These are phyloP conservation scores for Babyrousa celebensis DNA, from an alignment of 2,797 vertebrate genomes.

Conservation along the genomic window DNA sequence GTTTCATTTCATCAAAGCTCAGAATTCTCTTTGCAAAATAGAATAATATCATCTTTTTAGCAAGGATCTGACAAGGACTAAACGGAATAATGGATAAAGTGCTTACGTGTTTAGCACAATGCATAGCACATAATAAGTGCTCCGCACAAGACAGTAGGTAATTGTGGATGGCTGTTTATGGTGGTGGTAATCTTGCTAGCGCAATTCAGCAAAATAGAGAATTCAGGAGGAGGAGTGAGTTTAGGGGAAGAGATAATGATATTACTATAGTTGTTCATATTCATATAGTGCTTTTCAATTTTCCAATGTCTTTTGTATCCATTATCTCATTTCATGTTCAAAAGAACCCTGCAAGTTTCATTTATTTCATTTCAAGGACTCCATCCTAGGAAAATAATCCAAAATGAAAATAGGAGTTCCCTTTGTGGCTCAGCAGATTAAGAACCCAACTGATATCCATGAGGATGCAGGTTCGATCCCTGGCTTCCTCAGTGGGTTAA, in stretches of 20 bases:
- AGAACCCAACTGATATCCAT: too few species aligned
- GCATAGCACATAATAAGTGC: background rate
- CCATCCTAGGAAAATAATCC: conserved; percentile 47
- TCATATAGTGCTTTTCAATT: conserved; percentile 38
- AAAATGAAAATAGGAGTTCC: conserved; percentile 41
- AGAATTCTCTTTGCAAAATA: background rate
- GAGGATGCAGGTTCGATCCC: too few species aligned
- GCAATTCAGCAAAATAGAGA: background rate
- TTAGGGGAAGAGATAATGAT: background rate
- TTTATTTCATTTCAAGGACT: conserved; percentile 63
- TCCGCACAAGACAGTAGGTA: background rate
- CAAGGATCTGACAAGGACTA: conserved; percentile 39
- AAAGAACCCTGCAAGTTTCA: background rate
- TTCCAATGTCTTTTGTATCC: conserved; percentile 41
- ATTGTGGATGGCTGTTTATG: background rate
- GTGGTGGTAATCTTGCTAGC: background rate
- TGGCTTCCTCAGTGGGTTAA: too few species aligned
- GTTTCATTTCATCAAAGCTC: background rate
- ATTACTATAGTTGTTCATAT: background rate
- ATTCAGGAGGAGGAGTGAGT: background rate
- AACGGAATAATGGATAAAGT: background rate
- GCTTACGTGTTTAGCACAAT: background rate
- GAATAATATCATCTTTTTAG: conserved; percentile 4
- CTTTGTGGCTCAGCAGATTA: too few species aligned
- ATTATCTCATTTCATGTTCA: conserved; percentile 63